These are phyloP conservation scores for Callipepla squamata DNA, from an alignment of 2,113 vertebrate species.

Conservation along the genomic window DNA sequence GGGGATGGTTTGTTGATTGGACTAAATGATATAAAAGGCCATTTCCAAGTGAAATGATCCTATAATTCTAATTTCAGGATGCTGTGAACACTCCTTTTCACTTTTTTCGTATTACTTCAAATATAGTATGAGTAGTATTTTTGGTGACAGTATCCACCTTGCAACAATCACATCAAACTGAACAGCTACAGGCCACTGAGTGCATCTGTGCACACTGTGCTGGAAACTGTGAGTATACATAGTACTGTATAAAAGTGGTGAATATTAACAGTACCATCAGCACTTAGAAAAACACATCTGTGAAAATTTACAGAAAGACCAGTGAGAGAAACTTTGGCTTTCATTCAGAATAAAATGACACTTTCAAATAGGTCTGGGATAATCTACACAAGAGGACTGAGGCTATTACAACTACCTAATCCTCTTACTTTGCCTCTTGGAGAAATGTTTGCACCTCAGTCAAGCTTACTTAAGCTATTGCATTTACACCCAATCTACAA, in stretches of 20 bases:
- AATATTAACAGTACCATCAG: not conserved
- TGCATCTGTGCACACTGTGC: not conserved
- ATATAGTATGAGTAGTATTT: too few relatives aligned
- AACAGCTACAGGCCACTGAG: not conserved
- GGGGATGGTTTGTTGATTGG: too few relatives aligned
- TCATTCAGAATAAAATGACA: not conserved
- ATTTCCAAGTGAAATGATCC: too few relatives aligned
- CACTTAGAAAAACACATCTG: not conserved
- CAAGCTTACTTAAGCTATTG: not conserved
- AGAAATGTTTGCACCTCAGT: conserved; percentile 1
- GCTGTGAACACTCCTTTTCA: not conserved
- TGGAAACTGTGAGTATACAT: not conserved
- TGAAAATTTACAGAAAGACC: not conserved
- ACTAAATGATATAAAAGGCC: too few relatives aligned
- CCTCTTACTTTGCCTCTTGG: not conserved
- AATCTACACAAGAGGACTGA: not conserved
- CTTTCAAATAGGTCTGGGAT: not conserved
- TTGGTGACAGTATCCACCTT: not conserved
- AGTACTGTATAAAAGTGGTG: not conserved
- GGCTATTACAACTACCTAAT: conserved; percentile 6
- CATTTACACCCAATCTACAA: not conserved
- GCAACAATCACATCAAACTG: not conserved
- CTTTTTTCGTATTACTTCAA: not conserved
- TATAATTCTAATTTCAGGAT: not conserved
- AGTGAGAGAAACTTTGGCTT: conserved; percentile 7